Evolutionary conservation across 2,888 invertebrate species (phyloP), one percentile per base, ranked within the genome.

Genomic region (Apamea crenata): DNA sequence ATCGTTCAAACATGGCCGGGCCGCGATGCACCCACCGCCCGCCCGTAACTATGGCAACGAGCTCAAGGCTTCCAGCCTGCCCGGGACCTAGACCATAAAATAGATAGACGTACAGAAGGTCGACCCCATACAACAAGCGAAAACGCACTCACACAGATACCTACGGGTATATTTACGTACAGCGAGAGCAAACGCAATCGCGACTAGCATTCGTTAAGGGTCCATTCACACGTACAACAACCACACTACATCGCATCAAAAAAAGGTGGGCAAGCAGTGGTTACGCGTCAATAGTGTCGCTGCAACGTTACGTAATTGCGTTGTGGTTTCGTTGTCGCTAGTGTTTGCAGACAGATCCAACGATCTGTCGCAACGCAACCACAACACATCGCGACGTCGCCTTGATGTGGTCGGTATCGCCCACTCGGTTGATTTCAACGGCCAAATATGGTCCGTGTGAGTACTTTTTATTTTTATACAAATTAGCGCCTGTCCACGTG

Each of bases 11-110:
- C 56, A 16, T 29, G 18, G 40, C 53, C 59, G 50, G 40, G 36
- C 25, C 12, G 40, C 18, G n/a, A 40, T 85, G 87, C 87, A 87
- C 78, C 74, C 84, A 18, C 74, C 86, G 65, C 83, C 82, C 83
- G 0, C 10, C 29, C 36, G 87, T 85, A 50, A 7, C 84, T 53
- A 85, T 85, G 40, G 74, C 70, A 83, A 79, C 79, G 70, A 85
- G 87, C 76, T 73, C 77, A 25, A 61, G 53, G 87, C 73, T 68
- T 56, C 36, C 29, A 68, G 32, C 12, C 21, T 71, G 59, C 69
- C 82, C 78, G 86, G 86, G 82, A 75, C 73, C 69, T 81, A 50
- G 72, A 21, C n/a, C 72, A 82, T 63, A 25, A 59, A 67, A 50
- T 14, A 74, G 12, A 44, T 56, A 59, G 47, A 61, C n/a, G 1